Percentiles rank a stretch among this genome's conserved stretches.
Evolutionary conservation across 2,888 invertebrate genomes (phyloP).

Genomic region (Bimastos eiseni): DNA sequence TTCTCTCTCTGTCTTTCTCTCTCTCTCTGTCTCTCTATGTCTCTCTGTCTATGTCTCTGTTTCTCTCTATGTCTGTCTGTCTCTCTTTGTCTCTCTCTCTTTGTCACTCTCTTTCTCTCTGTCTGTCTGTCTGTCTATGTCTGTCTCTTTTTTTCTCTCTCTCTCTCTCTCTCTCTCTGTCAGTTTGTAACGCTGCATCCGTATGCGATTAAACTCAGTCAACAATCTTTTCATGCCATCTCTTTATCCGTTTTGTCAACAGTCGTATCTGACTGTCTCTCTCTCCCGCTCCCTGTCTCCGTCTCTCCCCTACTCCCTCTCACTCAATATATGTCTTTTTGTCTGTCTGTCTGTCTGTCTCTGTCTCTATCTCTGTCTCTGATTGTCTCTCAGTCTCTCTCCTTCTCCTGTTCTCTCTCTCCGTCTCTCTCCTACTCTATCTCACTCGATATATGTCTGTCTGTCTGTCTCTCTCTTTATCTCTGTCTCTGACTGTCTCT

Average conservation of each 20-base stretch:
- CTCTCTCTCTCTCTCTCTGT: background rate
- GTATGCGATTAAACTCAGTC: background rate
- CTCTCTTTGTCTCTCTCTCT: no score
- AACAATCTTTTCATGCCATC: slow-evolving; percentile 3
- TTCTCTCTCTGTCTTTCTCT: no score
- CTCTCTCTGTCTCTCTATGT: no score
- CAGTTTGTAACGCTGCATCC: background rate
- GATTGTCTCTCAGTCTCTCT: no score
- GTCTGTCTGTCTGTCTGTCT: no score
- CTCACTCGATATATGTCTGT: background rate
- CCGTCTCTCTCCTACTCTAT: no score
- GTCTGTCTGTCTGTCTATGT: no score
- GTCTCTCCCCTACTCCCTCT: no score
- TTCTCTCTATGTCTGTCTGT: no score
- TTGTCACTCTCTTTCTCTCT: no score
- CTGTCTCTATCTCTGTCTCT: background rate
- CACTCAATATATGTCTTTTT: background rate
- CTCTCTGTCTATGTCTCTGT: no score
- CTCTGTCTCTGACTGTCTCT: background rate
- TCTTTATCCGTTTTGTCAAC: background rate
- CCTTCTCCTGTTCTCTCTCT: background rate
- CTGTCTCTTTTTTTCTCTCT: no score
- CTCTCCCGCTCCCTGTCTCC: background rate
- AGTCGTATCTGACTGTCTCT: background rate
- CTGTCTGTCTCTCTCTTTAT: background rate